Evolutionary conservation across 2,888 invertebrate species (phyloP), one percentile per base, ranked within the genome.

Genomic region (Hesperia comma): DNA sequence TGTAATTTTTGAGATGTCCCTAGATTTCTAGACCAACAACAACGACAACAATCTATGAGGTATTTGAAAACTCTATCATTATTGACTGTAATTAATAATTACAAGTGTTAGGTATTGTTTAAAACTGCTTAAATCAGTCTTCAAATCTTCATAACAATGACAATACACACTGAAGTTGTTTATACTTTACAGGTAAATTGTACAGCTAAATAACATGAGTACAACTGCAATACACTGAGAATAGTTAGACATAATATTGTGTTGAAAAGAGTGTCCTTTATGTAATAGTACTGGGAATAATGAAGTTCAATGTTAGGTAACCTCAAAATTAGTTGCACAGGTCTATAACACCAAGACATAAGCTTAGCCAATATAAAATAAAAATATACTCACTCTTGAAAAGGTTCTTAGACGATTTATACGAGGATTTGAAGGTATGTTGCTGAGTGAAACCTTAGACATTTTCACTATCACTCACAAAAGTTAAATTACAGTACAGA

Each of bases 381-480:
- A 53, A 62, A 64, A 41, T 19, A 71, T 73, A 83, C 92, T 90
- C 80, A 92, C 92, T 86, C 92, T 88, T 71, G 91, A 92, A 85
- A 83, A 88, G 61, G 92, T 92, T 80, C 92, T 83, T 70, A 92
- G 81, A 63, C 92, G 88, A 77, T 79, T 89, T 69, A 92, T 90
- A 72, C 92, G 83, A 73, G 92, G 92, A 75, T 92, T 92, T 70
- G 92, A 91, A 72, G 92, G 90, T 71, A 92, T 85, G 82, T 92
- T 93, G 75, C 85, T 92, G 69, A 93, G 82, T 74, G 92, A 92
- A 75, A 87, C 88, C 78, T 91, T 91, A 73, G 92, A 93, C 92
- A 93, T 93, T 74, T 82, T 86, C 74, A 73, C 74, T 69, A 68
- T 71, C 69, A 51, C 71, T 73, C 67, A 26, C 19, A 54, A 43